Percentiles rank a stretch among this genome's conserved stretches.
phyloP scores from a whole-genome alignment of 1,140 invertebrate genomes.

The Calliphora vicina region DNA sequence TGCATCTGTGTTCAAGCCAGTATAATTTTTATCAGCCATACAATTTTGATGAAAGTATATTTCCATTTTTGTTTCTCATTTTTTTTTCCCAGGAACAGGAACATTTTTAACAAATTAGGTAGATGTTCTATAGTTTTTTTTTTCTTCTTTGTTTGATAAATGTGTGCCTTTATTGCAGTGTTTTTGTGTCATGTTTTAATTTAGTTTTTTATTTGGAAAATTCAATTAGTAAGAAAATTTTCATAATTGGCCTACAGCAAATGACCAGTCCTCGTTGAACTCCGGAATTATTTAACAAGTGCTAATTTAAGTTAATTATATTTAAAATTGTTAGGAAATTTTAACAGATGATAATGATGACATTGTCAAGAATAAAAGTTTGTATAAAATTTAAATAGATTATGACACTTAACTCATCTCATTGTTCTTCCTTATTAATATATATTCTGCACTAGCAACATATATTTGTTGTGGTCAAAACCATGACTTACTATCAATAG shows the following conservation, averaged over 20 bases:
- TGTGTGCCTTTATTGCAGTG: not conserved
- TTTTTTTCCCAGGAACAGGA: not conserved
- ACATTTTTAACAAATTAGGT: not conserved
- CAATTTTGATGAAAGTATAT: not conserved
- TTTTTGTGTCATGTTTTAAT: conserved; percentile 4
- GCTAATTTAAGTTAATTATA: too few relatives aligned
- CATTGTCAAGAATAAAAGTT: too few relatives aligned
- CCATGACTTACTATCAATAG: too few relatives aligned
- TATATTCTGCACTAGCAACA: too few relatives aligned
- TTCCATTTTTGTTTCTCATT: not conserved
- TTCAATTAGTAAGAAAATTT: not conserved
- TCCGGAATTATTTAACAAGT: too few relatives aligned
- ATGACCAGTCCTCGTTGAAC: too few relatives aligned
- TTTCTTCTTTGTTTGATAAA: not conserved
- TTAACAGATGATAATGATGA: too few relatives aligned
- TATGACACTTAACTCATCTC: too few relatives aligned
- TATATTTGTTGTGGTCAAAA: too few relatives aligned
- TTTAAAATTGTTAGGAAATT: too few relatives aligned
- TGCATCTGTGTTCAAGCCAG: not conserved
- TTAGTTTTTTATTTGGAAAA: not conserved
- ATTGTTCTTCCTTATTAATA: too few relatives aligned
- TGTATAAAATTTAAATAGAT: too few relatives aligned
- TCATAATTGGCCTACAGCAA: not conserved
- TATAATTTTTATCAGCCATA: not conserved
- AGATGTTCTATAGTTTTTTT: not conserved